phyloP scores from a whole-genome alignment of 2,113 vertebrate genomes.

The Onychorhynchus coronatus region DNA sequence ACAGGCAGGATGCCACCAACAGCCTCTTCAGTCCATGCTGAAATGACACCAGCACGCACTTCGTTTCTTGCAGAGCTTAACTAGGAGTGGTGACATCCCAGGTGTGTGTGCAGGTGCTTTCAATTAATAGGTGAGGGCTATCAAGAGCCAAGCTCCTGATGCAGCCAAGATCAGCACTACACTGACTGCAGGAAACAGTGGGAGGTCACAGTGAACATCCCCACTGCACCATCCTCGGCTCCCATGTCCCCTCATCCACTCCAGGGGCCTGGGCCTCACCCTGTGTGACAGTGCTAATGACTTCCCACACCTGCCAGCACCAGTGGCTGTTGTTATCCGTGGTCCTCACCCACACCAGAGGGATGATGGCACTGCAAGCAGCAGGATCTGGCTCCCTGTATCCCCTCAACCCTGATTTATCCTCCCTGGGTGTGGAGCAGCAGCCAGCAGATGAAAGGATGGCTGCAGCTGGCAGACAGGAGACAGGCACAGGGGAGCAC shows the following conservation, averaged over 20 bases:
- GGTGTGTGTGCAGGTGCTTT: background rate
- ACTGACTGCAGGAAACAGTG: background rate
- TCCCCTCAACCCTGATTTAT: background rate
- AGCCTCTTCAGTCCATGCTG: background rate
- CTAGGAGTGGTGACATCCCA: background rate
- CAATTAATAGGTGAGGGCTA: background rate
- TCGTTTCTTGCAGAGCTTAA: background rate
- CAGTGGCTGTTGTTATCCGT: accelerated
- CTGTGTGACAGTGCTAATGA: background rate
- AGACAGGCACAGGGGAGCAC: accelerated
- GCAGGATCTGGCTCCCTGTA: background rate
- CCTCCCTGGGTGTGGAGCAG: accelerated
- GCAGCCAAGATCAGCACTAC: background rate
- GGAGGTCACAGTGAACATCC: background rate
- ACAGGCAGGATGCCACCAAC: background rate
- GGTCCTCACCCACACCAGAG: accelerated
- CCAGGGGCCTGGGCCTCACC: background rate
- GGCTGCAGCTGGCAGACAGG: background rate
- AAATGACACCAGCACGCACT: background rate
- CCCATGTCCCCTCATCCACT: accelerated
- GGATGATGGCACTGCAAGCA: accelerated
- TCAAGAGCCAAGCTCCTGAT: background rate
- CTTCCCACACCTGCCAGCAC: background rate
- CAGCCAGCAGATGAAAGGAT: background rate
- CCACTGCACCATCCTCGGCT: background rate